phyloP scores from a whole-genome alignment of 2,888 invertebrate genomes.

The Sphinx pinastri region DNA sequence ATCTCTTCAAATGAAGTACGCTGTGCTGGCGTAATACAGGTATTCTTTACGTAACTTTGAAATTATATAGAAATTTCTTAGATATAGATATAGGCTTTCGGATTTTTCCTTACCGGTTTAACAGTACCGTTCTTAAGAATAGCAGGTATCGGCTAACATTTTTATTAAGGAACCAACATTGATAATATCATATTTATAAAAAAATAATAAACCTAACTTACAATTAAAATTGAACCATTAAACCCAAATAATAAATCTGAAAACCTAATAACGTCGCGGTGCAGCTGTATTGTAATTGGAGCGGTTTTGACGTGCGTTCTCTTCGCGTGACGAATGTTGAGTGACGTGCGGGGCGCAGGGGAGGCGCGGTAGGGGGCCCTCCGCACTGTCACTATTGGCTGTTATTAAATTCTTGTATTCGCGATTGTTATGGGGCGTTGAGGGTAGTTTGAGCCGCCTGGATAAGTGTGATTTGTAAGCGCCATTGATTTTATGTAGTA shows the following conservation, averaged over 20 bases:
- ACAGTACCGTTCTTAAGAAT: too few species aligned
- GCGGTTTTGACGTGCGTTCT: conserved; percentile 57
- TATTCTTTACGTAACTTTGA: too few species aligned
- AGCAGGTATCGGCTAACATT: too few species aligned
- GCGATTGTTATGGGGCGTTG: conserved; percentile 2
- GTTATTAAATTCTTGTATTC: conserved; percentile 24
- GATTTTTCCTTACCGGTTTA: too few species aligned
- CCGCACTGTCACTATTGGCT: conserved; percentile 5
- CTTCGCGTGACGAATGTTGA: conserved; percentile 75
- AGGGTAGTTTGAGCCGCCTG: not conserved
- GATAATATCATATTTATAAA: not conserved
- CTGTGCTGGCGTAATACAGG: too few species aligned
- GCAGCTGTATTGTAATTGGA: conserved; percentile 47
- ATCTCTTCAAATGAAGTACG: too few species aligned
- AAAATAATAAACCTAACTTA: not conserved
- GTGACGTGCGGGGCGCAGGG: conserved; percentile 60
- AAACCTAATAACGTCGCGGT: not conserved
- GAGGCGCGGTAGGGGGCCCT: conserved; percentile 47
- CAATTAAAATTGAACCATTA: not conserved
- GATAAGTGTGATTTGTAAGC: not conserved
- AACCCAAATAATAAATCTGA: not conserved
- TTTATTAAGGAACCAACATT: too few species aligned
- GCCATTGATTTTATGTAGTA: not conserved
- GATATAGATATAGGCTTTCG: too few species aligned
- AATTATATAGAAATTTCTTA: too few species aligned